A percentile compares a stretch with the other conserved stretches of the same genome.
Conservation (phyloP, 1,140 invertebrate species). For the Leptopilina boulardi region DNA sequence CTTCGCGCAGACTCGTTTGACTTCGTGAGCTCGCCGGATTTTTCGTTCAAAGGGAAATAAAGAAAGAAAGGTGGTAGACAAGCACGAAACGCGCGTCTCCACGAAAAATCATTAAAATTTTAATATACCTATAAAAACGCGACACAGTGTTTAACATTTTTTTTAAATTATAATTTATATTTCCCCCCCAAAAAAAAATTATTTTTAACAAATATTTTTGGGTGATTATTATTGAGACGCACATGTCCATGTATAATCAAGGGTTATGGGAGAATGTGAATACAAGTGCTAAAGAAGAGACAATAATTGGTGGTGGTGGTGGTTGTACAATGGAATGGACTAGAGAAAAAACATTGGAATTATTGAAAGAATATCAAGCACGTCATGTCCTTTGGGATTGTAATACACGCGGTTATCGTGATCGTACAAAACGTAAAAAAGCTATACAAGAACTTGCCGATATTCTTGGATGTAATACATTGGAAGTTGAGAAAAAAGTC, state of each 20-base stretch:
- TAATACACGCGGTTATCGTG: constrained; percentile 73
- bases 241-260: constrained; percentile 47
- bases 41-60: constrained; percentile 56
- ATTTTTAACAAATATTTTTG: not conserved
- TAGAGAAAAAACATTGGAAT: constrained; percentile 72
- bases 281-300: constrained; percentile 2
- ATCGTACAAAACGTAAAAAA: constrained; percentile 71
- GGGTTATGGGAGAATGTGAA: constrained; percentile 44
- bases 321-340: constrained; percentile 75
- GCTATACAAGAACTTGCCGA: constrained; percentile 75
- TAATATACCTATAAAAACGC: constrained; percentile 40
- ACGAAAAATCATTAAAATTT: constrained; percentile 65
- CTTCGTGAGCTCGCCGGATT: constrained; percentile 55
- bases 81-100: constrained; percentile 49
- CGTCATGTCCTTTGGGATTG: constrained; percentile 76
- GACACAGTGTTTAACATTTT: not conserved
- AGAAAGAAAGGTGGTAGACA: constrained; percentile 58
- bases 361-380: constrained; percentile 74
- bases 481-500: constrained; percentile 76
- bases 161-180: not conserved
- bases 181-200: not conserved
- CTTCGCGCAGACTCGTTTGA: constrained; percentile 62
- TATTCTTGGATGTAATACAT: constrained; percentile 72
- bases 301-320: constrained; percentile 36
- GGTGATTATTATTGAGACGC: not conserved